Base-by-base conservation (phyloP, 2,888 invertebrate genomes). In the Hydroisotoma schaefferi region DNA sequence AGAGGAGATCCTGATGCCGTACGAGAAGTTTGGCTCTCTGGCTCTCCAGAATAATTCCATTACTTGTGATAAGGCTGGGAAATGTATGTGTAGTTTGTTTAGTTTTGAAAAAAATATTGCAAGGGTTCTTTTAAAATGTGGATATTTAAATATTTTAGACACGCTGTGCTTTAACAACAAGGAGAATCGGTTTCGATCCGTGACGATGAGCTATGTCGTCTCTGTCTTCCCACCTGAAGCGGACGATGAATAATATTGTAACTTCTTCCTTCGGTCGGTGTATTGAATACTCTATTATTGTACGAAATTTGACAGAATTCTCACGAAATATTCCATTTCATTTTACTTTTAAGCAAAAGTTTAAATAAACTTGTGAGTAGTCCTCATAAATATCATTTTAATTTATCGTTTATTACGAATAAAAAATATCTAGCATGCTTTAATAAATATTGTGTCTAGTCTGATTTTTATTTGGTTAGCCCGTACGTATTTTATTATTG, bases 121-220 rank as follows among this genome's bases (percentile, higher is more conserved):
- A 33, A 33, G 15, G 33, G 6, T 33, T 33, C 6, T 33, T 33
- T 6, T 6, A 15, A 33, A 33, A 6, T 33, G 33, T 53, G 27
- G 18, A n/a, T 52, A 10, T 44, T 51, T 26, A 29, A 55, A 20
- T 38, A 33, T 58, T 61, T 37, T 49, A 68, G 70, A 70, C 61
- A 68, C 70, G 56, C 58, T 68, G 47, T 67, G 68, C 60, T 68
- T 70, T 63, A 70, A 70, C 65, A 70, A 68, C 61, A 68, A 68
- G 55, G 68, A 70, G 54, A 70, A 67, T 57, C 61, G 65, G 48
- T 67, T 70, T 58, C 67, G 70, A 47, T 68, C 70, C 51, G 61
- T 61, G 59, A 65, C 67, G 43, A 59, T 70, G 47, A 68, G 65
- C 57, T 70, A 70, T 55, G 56, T 70, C 63, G 70, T 70, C 18